Conservation (phyloP, 2,888 invertebrate species). For the Sipha maydis region DNA sequence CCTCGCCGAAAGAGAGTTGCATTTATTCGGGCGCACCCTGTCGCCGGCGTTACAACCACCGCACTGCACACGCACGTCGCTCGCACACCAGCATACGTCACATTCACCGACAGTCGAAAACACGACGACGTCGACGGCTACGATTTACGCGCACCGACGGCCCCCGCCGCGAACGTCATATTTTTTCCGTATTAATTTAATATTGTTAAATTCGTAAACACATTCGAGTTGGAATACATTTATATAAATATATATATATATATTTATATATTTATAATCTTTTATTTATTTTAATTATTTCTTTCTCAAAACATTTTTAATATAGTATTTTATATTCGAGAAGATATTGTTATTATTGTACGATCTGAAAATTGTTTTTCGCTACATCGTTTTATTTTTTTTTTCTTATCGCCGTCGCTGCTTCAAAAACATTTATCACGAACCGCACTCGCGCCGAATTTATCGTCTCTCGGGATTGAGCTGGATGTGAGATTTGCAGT, state of each 20-base stretch:
- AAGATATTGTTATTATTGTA: neutral
- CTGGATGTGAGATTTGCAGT: slow-evolving; percentile 7
- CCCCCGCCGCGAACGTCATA: slow-evolving; percentile 16
- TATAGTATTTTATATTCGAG: neutral
- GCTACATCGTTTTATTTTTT: neutral
- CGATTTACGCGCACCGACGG: slow-evolving; percentile 18
- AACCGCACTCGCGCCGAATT: neutral
- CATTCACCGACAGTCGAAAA: slow-evolving; percentile 29
- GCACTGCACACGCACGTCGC: slow-evolving; percentile 57
- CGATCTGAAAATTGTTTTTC: neutral
- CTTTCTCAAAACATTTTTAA: neutral
- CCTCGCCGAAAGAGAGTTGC: slow-evolving; percentile 56
- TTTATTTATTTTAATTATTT: slow-evolving; percentile 14
- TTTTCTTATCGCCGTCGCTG: neutral
- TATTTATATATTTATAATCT: neutral
- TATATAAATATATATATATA: neutral
- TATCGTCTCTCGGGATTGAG: neutral
- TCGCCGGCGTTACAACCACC: slow-evolving; percentile 61
- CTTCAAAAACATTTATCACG: neutral
- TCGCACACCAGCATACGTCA: slow-evolving; percentile 43
- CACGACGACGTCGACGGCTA: slow-evolving; percentile 18
- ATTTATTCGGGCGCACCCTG: slow-evolving; percentile 61
- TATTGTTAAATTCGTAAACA: neutral
- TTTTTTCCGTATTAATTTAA: neutral
- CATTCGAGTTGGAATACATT: neutral